Evolutionary conservation across 2,113 vertebrate genomes (phyloP), one percentile per base, ranked within the genome.

Genomic region (Rynchops niger): DNA sequence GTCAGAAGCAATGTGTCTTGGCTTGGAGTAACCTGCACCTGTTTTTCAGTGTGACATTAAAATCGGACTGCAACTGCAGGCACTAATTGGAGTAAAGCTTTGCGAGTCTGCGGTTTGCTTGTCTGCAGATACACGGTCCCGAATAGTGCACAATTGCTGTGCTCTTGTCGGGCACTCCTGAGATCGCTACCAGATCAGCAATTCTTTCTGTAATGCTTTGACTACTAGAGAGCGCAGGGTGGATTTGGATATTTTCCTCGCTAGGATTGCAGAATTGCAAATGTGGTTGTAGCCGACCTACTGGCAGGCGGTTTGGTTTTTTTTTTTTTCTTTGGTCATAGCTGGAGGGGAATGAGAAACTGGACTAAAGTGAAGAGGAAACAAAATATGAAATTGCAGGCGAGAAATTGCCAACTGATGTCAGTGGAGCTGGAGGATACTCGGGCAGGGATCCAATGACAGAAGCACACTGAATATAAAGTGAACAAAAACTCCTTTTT

Each of bases 371-470:
- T 27, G 83, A 81, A 89, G 86, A 95, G 92, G 96, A 97, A 95
- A 95, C 92, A 94, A 97, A 97, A 96, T 91, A 93, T 90, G 82
- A 95, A 97, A 97, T 90, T 93, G 90, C 87, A 95, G 88, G 55
- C 13, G 5, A 94, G 96, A 95, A 78, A 30, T 90, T 93, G 96
- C 91, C 97, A 97, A 72, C 96, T 96, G 94, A 93, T 95, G 94
- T 97, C 92, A 92, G 80, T 62, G 81, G 92, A 93, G 94, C 94
- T 92, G 55, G 91, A 97, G 94, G 94, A 95, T 91, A 67, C 87
- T 94, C 26, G 49, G 97, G 97, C 98, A 97, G 80, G 59, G 74
- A 92, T 97, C 97, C 97, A 97, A 70, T 95, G 95, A 93, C 96
- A 97, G 95, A 96, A 93, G 94, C 92, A 74, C 89, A 73, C 95